Conservation (phyloP, 2,888 invertebrate genomes). For the Incurvaria masculella region DNA sequence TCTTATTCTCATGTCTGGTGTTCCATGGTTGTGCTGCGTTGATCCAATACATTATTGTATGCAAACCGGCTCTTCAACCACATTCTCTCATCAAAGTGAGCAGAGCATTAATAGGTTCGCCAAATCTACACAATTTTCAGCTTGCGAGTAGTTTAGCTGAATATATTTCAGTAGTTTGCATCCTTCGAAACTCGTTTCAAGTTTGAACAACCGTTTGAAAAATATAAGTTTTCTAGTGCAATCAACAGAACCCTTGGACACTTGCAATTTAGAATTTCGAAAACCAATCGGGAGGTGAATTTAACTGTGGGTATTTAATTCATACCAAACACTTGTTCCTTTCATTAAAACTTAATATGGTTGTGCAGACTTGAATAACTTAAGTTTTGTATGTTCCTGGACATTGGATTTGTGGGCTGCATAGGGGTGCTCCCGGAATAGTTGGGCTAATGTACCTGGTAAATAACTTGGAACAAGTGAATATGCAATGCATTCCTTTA, state of each 20-base stretch:
- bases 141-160: not conserved
- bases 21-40: conserved; percentile 29
- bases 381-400: not conserved
- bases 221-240: too few species aligned
- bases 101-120: conserved; percentile 53
- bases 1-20: conserved; percentile 17
- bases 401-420: not conserved
- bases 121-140: not conserved
- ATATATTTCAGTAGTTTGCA: not conserved
- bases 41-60: not conserved
- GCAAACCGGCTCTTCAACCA: conserved; percentile 16
- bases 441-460: not conserved
- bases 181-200: not conserved
- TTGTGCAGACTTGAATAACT: not conserved
- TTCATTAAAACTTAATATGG: too few species aligned
- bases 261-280: too few species aligned
- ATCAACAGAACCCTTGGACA: too few species aligned
- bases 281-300: too few species aligned
- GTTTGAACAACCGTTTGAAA: not conserved
- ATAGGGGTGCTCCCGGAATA: not conserved
- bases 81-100: conserved; percentile 20
- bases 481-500: not conserved
- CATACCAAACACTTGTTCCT: too few species aligned
- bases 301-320: too few species aligned
- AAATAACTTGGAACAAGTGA: not conserved